Base-by-base conservation (phyloP, 2,888 invertebrate species). In the Dioctria rufipes region DNA sequence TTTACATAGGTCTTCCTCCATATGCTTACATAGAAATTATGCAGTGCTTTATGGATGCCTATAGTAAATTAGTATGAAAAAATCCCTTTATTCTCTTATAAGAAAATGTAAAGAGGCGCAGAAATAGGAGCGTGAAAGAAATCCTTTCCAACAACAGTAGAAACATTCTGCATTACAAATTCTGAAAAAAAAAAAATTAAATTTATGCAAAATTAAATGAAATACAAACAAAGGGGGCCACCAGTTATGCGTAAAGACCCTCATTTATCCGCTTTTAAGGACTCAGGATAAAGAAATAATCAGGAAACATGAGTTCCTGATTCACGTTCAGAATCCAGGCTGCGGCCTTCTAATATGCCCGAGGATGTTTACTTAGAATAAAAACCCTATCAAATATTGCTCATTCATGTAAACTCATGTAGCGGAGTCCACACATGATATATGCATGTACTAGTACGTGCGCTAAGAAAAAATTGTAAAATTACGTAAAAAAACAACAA, bases 171-270 rank as follows among this genome's bases (percentile, higher is more conserved):
- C 46, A 42, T 66, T 43, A n/a, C 46, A 3, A 4, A 25, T 66
- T 60, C 6, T 3, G 13, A 40, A 75, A 60, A 37, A 42, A 49
- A 42, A 77, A 63, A 63, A 77, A 42, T 61, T 37, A 77, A 77
- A 77, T 77, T 63, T 77, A 77, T 77, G 77, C 77, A 63, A 77
- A 77, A 63, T 77, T 77, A 77, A 77, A 77, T 77, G 77, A 77
- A 77, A 77, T 46, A 49, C 63, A 77, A 77, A 63, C 77, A 77
- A 13, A 54, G 51, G 43, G 49, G 49, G 51, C 9, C 13, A 63
- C 54, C 66, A 43, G 63, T 63, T 63, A 43, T 66, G 66, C 37
- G 43, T 66, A 63, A 63, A 63, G 63, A 6, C 77, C 77, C 63
- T 77, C 61, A 77, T 77, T 77, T 63, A 77, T 63, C 77, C 63